Evolutionary conservation across 2,888 invertebrate species (phyloP).

Genomic region (Drosophila vallismaia): DNA sequence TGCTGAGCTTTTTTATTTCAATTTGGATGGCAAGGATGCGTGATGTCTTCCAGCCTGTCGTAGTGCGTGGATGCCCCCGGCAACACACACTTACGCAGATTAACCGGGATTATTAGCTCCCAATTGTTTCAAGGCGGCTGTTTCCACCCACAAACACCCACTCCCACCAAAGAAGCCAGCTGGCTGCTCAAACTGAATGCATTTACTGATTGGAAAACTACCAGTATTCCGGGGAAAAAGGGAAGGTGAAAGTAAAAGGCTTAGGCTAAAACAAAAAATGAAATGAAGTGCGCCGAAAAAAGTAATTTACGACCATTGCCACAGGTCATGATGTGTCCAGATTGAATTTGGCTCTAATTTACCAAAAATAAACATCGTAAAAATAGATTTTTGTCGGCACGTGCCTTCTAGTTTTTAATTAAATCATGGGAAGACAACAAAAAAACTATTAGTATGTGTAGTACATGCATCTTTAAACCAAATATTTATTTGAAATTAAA

Average conservation of each 20-base stretch:
- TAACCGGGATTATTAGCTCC: conserved; percentile 82
- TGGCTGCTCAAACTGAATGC: conserved; percentile 81
- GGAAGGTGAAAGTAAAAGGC: conserved; percentile 14
- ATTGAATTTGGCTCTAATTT: not conserved
- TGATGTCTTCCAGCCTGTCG: conserved; percentile 13
- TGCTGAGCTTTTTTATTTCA: conserved; percentile 59
- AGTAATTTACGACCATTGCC: conserved; percentile 1
- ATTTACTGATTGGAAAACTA: conserved; percentile 84
- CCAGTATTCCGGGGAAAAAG: conserved; percentile 53
- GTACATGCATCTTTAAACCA: too few relatives aligned
- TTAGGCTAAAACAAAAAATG: not conserved
- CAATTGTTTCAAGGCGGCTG: conserved; percentile 80
- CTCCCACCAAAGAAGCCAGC: conserved; percentile 36
- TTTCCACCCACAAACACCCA: too few relatives aligned
- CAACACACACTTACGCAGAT: conserved; percentile 70
- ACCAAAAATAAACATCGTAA: conserved; percentile 3
- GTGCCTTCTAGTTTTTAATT: not conserved
- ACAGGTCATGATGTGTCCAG: not conserved
- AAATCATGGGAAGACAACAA: conserved; percentile 46
- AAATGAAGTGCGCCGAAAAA: conserved; percentile 4
- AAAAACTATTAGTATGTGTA: too few relatives aligned
- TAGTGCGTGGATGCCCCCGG: conserved; percentile 33
- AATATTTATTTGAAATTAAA: too few relatives aligned
- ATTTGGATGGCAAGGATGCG: conserved; percentile 10
- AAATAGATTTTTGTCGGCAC: not conserved